Conservation (phyloP, 1,140 invertebrate species). For the Hylaeus volcanicus region DNA sequence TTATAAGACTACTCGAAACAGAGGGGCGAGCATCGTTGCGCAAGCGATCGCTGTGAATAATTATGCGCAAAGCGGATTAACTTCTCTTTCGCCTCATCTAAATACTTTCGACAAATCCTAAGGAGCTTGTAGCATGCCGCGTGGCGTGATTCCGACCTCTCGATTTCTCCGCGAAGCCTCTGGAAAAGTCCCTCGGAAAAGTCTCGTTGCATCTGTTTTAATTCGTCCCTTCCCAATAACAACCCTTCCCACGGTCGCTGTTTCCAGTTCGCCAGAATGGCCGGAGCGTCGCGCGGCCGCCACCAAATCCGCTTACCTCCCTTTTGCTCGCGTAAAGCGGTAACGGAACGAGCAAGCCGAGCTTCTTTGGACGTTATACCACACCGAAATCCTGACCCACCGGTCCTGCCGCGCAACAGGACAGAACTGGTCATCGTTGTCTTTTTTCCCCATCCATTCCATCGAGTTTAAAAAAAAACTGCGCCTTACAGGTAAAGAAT, state of each 20-base stretch:
- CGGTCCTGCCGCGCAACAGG: conserved; percentile 39
- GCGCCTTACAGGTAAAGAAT: too few species aligned
- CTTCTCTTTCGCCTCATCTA: conserved; percentile 33
- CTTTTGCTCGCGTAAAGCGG: conserved; percentile 49
- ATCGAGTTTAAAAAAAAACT: too few species aligned
- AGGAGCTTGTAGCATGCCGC: conserved; percentile 34
- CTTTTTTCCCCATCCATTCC: too few species aligned
- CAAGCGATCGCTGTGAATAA: conserved; percentile 30
- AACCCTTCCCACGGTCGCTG: conserved; percentile 16
- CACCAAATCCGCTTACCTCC: conserved; percentile 59
- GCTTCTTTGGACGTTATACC: conserved; percentile 34
- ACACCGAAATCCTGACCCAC: conserved; percentile 37
- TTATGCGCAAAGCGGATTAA: conserved; percentile 43
- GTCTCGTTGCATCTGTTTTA: conserved; percentile 23
- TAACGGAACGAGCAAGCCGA: conserved; percentile 47
- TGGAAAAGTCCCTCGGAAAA: background rate
- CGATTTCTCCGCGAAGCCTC: background rate
- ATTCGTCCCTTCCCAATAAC: conserved; percentile 28
- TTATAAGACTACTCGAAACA: too few species aligned
- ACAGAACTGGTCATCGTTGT: conserved; percentile 12
- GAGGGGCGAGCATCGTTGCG: background rate
- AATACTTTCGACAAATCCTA: conserved; percentile 9
- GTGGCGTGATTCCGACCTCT: conserved; percentile 7
- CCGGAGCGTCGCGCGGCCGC: conserved; percentile 22
- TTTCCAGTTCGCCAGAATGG: conserved; percentile 19